These are phyloP conservation scores for Melanargia galathea DNA, from an alignment of 2,888 invertebrate species.

Conservation along the genomic window DNA sequence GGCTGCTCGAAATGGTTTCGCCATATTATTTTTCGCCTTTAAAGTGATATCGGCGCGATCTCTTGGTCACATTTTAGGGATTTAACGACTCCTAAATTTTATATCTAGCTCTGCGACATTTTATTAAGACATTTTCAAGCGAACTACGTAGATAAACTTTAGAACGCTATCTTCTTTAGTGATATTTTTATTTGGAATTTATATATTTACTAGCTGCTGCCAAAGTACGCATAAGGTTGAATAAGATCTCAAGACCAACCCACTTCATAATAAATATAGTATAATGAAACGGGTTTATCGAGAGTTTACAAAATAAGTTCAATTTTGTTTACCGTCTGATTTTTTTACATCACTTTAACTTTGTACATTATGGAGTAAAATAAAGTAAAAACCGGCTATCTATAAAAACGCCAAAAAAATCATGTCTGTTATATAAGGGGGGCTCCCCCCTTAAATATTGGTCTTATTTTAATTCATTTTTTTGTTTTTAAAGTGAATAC, in stretches of 20 bases:
- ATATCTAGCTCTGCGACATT: slow-evolving; percentile 39
- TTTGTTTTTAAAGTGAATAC: no score
- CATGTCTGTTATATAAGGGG: no score
- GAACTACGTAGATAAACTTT: slow-evolving; percentile 30
- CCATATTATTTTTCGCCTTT: slow-evolving; percentile 51
- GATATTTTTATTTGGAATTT: slow-evolving; percentile 11
- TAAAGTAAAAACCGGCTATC: no score
- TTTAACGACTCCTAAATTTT: slow-evolving; percentile 42
- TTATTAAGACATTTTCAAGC: slow-evolving; percentile 41
- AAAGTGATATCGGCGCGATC: slow-evolving; percentile 38
- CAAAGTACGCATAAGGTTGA: background rate
- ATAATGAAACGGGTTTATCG: background rate
- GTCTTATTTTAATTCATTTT: no score
- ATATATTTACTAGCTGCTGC: background rate
- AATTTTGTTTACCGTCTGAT: background rate
- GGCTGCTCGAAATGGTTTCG: slow-evolving; percentile 43
- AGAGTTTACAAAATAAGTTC: background rate
- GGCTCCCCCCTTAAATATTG: no score
- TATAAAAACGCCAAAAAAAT: no score
- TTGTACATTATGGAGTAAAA: background rate
- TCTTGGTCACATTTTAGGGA: slow-evolving; percentile 45
- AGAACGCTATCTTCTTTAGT: slow-evolving; percentile 19
- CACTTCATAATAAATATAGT: background rate
- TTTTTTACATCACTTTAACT: background rate
- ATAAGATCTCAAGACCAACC: no score